These are phyloP conservation scores for Hemibates koningsi DNA, from an alignment of 2,113 vertebrate species.

Conservation along the genomic window DNA sequence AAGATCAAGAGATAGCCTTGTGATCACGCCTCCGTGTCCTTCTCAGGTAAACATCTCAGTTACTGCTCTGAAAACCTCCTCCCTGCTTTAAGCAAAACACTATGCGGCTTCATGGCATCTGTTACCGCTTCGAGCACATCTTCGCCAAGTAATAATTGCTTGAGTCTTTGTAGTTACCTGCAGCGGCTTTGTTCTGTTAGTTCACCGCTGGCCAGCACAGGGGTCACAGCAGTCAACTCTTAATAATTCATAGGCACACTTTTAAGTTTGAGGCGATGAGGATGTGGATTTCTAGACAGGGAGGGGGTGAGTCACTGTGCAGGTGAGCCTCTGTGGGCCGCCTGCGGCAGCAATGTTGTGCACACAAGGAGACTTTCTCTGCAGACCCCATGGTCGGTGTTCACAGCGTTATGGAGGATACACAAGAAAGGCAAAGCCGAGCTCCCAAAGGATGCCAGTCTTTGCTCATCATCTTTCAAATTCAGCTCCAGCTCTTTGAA, in stretches of 20 bases:
- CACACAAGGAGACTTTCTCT: constrained; percentile 8
- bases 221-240: constrained; percentile 23
- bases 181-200: constrained; percentile 3
- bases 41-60: neutral
- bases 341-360: neutral
- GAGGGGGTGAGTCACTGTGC: constrained; percentile 8
- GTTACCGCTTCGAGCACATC: neutral
- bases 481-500: constrained; percentile 21
- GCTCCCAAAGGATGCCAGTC: neutral
- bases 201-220: neutral
- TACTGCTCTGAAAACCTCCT: neutral
- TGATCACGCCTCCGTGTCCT: neutral
- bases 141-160: neutral
- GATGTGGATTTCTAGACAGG: neutral
- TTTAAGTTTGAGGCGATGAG: constrained; percentile 32
- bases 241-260: constrained; percentile 49
- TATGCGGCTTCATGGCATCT: neutral
- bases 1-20: neutral
- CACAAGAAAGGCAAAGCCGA: neutral
- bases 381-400: neutral
- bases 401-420: neutral
- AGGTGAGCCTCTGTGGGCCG: constrained; percentile 5
- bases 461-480: constrained; percentile 4
- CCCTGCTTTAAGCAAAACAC: neutral
- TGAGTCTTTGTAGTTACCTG: constrained; percentile 9